Conservation (phyloP, 1,140 invertebrate genomes). For the Cydia strobilella region DNA sequence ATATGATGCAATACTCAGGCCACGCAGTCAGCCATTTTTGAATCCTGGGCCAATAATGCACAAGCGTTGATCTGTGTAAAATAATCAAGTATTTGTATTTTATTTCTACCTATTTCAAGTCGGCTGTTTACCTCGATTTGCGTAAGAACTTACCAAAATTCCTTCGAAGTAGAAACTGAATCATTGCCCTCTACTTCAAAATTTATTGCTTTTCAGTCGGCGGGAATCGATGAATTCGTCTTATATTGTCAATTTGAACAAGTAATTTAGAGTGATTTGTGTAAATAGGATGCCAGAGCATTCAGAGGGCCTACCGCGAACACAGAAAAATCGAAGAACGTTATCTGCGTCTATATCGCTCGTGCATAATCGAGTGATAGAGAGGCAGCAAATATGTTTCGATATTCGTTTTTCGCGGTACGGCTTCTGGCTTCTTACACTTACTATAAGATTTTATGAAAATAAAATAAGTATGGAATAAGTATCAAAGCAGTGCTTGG, state of each 20-base stretch:
- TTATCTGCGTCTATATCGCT: background rate
- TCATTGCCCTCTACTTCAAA: background rate
- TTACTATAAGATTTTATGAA: too few relatives aligned
- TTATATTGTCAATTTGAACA: constrained; percentile 1
- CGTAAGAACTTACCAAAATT: background rate
- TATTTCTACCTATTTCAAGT: too few relatives aligned
- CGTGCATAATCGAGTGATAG: background rate
- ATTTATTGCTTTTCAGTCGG: background rate
- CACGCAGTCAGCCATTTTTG: too few relatives aligned
- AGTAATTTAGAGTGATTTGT: background rate
- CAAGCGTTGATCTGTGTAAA: too few relatives aligned
- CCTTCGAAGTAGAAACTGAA: background rate
- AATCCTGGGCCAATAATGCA: too few relatives aligned
- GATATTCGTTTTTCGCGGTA: too few relatives aligned
- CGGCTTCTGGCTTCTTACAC: too few relatives aligned
- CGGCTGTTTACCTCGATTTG: background rate
- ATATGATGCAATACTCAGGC: too few relatives aligned
- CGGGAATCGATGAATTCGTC: background rate
- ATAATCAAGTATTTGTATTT: too few relatives aligned
- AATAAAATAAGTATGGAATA: too few relatives aligned
- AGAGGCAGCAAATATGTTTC: too few relatives aligned
- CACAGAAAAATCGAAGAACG: background rate
- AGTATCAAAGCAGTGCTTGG: too few relatives aligned
- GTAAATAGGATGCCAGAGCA: background rate
- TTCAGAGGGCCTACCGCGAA: background rate